These are phyloP conservation scores for Anodontia alba DNA, from an alignment of 2,888 invertebrate genomes.

Conservation along the genomic window DNA sequence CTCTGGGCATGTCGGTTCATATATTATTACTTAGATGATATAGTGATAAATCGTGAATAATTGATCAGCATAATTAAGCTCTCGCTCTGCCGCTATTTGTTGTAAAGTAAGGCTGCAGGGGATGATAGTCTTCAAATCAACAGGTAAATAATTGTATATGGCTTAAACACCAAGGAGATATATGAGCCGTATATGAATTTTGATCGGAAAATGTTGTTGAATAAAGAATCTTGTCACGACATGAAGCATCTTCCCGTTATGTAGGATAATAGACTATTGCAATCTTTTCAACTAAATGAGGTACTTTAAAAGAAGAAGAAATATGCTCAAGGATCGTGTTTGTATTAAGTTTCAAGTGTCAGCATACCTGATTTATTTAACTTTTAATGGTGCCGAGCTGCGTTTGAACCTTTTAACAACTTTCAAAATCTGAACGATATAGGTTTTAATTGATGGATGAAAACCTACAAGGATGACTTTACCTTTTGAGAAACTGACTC, in stretches of 20 bases:
- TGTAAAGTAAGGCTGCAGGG: constrained; percentile 15
- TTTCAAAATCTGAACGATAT: not conserved
- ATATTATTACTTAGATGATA: not conserved
- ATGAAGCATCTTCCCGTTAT: constrained; percentile 25
- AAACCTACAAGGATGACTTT: not conserved
- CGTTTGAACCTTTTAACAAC: constrained; percentile 17
- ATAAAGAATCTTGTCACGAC: constrained; percentile 12
- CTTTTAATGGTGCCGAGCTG: constrained; percentile 19
- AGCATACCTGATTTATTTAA: constrained; percentile 15
- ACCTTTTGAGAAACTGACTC: not conserved
- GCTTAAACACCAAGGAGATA: constrained; percentile 19
- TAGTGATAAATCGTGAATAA: not conserved
- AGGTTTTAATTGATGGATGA: constrained; percentile 2
- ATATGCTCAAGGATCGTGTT: constrained; percentile 28
- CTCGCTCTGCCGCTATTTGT: constrained; percentile 8
- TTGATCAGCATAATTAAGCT: not conserved
- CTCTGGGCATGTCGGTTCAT: not conserved
- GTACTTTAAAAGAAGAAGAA: constrained; percentile 19
- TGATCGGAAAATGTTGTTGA: constrained; percentile 18
- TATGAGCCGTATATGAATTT: constrained; percentile 17
- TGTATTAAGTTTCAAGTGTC: constrained; percentile 28
- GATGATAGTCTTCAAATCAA: not conserved
- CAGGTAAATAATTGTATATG: constrained; percentile 21
- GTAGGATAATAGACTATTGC: constrained; percentile 1
- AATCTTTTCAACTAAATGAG: constrained; percentile 20